Percentiles rank a stretch among this genome's conserved stretches.
phyloP scores from a whole-genome alignment of 2,797 vertebrate species.

The Siniperca undulata region DNA sequence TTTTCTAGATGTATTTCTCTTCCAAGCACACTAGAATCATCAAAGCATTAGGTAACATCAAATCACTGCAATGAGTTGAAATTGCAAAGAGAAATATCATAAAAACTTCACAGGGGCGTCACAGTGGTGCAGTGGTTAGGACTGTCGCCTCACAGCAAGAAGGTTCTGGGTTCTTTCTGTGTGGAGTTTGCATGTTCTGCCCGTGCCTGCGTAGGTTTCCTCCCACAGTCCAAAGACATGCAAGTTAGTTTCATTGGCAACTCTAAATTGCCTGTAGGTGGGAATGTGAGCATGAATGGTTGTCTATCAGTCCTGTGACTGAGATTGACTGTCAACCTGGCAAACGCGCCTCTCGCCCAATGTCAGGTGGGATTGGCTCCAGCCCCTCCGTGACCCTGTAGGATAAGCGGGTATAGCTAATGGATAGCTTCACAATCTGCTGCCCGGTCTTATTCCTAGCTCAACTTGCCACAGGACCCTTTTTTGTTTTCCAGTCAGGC shows the following conservation, averaged over 20 bases:
- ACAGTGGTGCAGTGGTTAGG: not conserved
- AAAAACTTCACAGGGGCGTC: no score
- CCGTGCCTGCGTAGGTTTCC: no score
- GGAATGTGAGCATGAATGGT: not conserved
- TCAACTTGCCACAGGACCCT: not conserved
- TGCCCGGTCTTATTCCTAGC: not conserved
- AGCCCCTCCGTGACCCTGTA: not conserved
- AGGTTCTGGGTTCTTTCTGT: not conserved
- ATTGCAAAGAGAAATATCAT: not conserved
- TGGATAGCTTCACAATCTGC: constrained; percentile 3
- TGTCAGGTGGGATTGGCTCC: constrained; percentile 14
- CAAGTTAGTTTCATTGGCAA: not conserved
- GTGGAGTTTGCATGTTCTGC: not conserved
- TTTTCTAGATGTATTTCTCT: constrained; percentile 9
- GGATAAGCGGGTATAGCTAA: not conserved
- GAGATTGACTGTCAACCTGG: constrained; percentile 7
- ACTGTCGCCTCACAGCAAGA: not conserved
- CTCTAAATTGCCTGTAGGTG: not conserved
- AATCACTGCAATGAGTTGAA: not conserved
- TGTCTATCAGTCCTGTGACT: not conserved
- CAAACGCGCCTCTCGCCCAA: not conserved
- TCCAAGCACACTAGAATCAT: not conserved
- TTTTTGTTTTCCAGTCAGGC: not conserved
- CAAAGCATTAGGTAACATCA: not conserved
- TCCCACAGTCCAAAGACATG: not conserved